Percentiles rank a stretch among this genome's conserved stretches.
Evolutionary conservation across 2,888 invertebrate species (phyloP).

Genomic region (Cephalotes varians): DNA sequence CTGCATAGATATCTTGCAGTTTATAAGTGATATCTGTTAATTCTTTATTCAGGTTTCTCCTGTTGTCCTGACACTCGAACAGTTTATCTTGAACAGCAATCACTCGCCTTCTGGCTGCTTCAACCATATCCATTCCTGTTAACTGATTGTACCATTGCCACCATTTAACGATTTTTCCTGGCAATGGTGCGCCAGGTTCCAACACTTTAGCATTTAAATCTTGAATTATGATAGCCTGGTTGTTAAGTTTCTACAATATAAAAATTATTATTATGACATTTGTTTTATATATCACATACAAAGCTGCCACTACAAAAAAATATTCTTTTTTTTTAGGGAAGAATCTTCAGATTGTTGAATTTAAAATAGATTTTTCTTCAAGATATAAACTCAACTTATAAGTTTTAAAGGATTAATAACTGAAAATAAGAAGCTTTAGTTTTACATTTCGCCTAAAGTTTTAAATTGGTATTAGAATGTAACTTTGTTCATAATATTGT

Average conservation of each 20-base stretch:
- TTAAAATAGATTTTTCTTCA: not conserved
- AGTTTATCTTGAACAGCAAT: slow-evolving; percentile 80
- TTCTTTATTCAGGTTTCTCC: slow-evolving; percentile 75
- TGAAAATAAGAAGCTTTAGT: not conserved
- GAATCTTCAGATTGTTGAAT: not conserved
- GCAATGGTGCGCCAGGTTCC: slow-evolving; percentile 75
- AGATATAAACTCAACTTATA: not conserved
- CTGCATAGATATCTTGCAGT: slow-evolving; percentile 82
- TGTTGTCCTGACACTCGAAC: slow-evolving; percentile 81
- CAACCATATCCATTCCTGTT: slow-evolving; percentile 81
- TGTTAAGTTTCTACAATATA: slow-evolving; percentile 76
- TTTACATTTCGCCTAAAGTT: not conserved
- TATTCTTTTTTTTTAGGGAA: not conserved
- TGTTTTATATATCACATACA: not conserved
- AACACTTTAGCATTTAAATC: slow-evolving; percentile 72
- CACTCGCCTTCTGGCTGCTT: slow-evolving; percentile 79
- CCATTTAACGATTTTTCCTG: slow-evolving; percentile 77
- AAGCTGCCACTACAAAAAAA: not conserved
- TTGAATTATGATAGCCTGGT: slow-evolving; percentile 77
- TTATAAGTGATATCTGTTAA: slow-evolving; percentile 75
- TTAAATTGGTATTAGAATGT: not conserved
- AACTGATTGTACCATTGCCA: slow-evolving; percentile 84
- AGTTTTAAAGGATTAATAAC: not conserved
- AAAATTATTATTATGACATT: not conserved
- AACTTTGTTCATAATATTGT: not conserved